Evolutionary conservation across 2,888 invertebrate species (phyloP).

Genomic region (Pristionchus entomophagus): DNA sequence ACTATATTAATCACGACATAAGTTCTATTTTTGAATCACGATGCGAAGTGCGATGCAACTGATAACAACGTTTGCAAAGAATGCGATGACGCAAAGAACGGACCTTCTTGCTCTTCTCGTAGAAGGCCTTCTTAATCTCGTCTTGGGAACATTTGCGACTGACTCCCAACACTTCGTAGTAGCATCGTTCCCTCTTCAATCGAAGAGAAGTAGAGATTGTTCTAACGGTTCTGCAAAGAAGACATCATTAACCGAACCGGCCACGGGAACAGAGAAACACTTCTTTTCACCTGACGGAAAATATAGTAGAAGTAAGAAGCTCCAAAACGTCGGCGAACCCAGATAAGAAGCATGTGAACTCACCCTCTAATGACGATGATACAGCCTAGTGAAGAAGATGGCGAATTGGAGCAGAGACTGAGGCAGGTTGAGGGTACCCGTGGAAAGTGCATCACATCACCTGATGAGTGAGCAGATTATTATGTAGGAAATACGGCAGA

Average conservation of each 20-base stretch:
- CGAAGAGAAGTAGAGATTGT: not conserved
- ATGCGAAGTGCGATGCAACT: not conserved
- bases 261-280: not conserved
- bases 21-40: not conserved
- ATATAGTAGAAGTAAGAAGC: not conserved
- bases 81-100: conserved; percentile 8
- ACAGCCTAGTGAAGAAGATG: not conserved
- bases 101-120: conserved; percentile 69
- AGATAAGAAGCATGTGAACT: not conserved
- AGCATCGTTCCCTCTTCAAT: not conserved
- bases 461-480: not conserved
- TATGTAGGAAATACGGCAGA: not conserved
- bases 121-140: conserved; percentile 71
- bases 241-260: not conserved
- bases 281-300: not conserved
- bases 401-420: not conserved
- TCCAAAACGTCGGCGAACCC: not conserved
- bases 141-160: conserved; percentile 56
- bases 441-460: conserved; percentile 27
- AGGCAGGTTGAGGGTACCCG: not conserved
- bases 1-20: not conserved
- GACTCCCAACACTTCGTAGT: conserved; percentile 62
- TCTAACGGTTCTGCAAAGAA: not conserved
- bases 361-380: not conserved
- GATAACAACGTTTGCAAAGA: not conserved